Evolutionary conservation across 2,113 vertebrate species (phyloP), one percentile per base, ranked within the genome.

Genomic region (Rhizomys pruinosus): DNA sequence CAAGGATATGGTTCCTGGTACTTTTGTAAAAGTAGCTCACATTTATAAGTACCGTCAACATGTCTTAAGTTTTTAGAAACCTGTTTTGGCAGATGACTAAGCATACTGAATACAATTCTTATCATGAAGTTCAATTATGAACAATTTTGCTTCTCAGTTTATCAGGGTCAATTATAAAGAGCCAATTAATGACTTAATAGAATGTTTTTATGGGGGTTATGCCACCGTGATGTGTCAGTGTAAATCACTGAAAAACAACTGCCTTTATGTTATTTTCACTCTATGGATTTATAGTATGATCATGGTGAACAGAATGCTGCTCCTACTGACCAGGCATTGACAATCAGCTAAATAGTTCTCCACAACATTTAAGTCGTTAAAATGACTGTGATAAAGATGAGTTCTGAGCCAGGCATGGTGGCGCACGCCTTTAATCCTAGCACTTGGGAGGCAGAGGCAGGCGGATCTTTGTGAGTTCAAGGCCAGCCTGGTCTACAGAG

Each of bases 31-130:
- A 81, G 66, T 61, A 89, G 81, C 23, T 89, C 29, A 78, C 22
- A 42, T 66, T 77, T 76, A 85, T 66, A 85, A 94, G 91, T 81
- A 47, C 44, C 73, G 93, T 66, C 13, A 39, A 74, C 55, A 76
- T 72, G 34, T 6, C 78, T 77, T 92, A 61, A 68, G 32, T 77
- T 57, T 5, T 11, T 22, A 87, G 10, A 74, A 92, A 72, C 19
- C 23, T 66, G 20, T 78, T 82, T 87, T 92, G 61, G 71, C 20
- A 71, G 37, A 88, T 90, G 66, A 93, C 27, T 55, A 32, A 78
- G 19, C 17, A 71, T 69, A 64, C 29, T 25, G 61, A 91, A 79
- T 57, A 76, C 68, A 34, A 52, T 78, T 39, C 61, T 52, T 82
- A 64, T 37, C 52, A 66, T 57, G 79, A 94, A 82, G 72, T n/a